A percentile compares a stretch with the other conserved stretches of the same genome.
Evolutionary conservation across 2,797 vertebrate genomes (phyloP).

Genomic region (Arrhamphus sclerolepis): DNA sequence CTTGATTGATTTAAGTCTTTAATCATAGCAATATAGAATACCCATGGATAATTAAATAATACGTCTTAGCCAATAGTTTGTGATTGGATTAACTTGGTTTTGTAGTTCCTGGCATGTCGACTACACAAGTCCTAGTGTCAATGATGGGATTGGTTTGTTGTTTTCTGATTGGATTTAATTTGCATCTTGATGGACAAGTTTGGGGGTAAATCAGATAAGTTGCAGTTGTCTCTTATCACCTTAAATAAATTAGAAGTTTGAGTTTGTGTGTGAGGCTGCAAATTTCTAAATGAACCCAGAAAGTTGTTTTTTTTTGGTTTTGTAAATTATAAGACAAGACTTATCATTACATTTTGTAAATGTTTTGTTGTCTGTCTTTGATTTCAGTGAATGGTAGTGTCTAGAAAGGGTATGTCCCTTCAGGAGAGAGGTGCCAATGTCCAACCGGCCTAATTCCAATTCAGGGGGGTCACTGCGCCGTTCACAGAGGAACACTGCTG

Average conservation of each 20-base stretch:
- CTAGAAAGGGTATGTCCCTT: conserved; percentile 99
- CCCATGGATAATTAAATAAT: neutral
- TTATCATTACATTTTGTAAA: conserved; percentile 5
- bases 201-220: neutral
- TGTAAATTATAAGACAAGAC: too few species aligned
- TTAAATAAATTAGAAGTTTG: too few species aligned
- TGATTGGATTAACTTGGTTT: conserved; percentile 17
- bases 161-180: conserved; percentile 2
- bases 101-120: neutral
- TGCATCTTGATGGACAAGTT: conserved; percentile 1
- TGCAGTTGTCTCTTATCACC: too few species aligned
- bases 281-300: neutral
- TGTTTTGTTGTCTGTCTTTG: conserved; percentile 20
- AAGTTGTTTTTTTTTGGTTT: neutral
- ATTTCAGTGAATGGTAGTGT: conserved; percentile 99
- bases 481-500: conserved; percentile 99
- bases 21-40: neutral
- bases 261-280: too few species aligned
- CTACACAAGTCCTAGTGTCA: conserved; percentile 5
- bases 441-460: conserved; percentile 99
- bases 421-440: conserved; percentile 99
- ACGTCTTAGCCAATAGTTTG: neutral
- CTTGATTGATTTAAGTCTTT: conserved; percentile 2
- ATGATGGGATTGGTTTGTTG: conserved; percentile 2
- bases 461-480: conserved; percentile 99